phyloP scores from a whole-genome alignment of 2,113 vertebrate genomes.

The Fregetta grallaria region DNA sequence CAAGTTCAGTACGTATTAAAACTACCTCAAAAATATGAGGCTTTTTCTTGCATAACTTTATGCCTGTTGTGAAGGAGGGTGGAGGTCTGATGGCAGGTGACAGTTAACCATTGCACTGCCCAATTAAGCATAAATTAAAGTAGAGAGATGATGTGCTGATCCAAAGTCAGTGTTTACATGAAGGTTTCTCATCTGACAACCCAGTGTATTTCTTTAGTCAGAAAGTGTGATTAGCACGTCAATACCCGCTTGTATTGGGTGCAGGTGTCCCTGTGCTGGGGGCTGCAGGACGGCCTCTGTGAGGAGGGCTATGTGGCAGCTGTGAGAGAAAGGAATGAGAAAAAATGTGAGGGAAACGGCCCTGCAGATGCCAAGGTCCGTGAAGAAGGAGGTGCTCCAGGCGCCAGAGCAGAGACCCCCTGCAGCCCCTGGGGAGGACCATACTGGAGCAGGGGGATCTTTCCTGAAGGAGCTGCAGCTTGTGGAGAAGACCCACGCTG shows the following conservation, averaged over 20 bases:
- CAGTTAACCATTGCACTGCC: neutral
- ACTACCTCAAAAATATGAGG: neutral
- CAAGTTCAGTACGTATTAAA: neutral
- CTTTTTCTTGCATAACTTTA: neutral
- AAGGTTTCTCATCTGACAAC: neutral
- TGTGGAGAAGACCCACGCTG: neutral
- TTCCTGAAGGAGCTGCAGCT: neutral
- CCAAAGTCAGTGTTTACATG: neutral
- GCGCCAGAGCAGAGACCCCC: neutral
- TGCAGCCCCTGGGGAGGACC: neutral
- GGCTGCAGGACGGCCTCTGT: neutral
- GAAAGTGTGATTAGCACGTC: neutral
- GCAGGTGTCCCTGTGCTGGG: neutral
- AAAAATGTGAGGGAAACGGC: neutral
- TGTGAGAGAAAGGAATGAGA: neutral
- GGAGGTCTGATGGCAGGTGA: neutral
- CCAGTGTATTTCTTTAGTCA: neutral
- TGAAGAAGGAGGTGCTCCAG: neutral
- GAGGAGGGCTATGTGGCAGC: neutral
- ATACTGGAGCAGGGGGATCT: neutral
- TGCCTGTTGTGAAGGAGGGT: neutral
- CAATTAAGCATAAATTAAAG: neutral
- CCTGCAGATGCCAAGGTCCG: neutral
- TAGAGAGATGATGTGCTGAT: neutral
- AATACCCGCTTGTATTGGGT: neutral